Evolutionary conservation across 64 coral and sea anemone species (phyloP).

Genomic region (Montipora foliosa): DNA sequence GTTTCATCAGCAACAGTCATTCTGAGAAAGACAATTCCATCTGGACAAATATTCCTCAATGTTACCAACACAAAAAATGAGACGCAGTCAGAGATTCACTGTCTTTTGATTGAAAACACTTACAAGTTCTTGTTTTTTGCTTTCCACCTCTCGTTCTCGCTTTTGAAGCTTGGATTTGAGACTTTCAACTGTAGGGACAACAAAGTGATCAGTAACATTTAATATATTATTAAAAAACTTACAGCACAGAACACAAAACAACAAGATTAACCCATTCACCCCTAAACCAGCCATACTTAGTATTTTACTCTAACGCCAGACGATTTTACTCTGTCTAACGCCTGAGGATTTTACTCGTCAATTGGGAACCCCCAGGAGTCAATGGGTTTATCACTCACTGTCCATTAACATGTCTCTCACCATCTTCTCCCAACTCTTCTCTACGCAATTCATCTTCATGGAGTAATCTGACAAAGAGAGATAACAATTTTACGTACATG

Average conservation of each 20-base stretch:
- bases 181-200: conserved; percentile 68
- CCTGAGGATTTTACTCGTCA: too few species aligned
- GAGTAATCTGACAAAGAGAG: conserved; percentile 58
- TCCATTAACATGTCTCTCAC: neutral
- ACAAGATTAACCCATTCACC: too few species aligned
- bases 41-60: too few species aligned
- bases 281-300: too few species aligned
- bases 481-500: neutral
- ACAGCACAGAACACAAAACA: too few species aligned
- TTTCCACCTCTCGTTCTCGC: conserved; percentile 84
- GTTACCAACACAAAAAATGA: neutral
- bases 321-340: too few species aligned
- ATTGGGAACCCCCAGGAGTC: too few species aligned
- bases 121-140: conserved; percentile 92
- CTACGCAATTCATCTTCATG: conserved; percentile 84
- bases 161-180: conserved; percentile 83
- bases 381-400: too few species aligned
- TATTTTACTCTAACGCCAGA: too few species aligned
- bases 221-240: neutral
- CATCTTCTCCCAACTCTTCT: conserved; percentile 73
- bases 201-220: neutral
- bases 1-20: too few species aligned
- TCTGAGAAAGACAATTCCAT: too few species aligned
- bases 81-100: neutral
- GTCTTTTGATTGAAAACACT: neutral